These are phyloP conservation scores for Meiosimyza platycephala DNA, from an alignment of 2,888 invertebrate genomes.

Conservation along the genomic window DNA sequence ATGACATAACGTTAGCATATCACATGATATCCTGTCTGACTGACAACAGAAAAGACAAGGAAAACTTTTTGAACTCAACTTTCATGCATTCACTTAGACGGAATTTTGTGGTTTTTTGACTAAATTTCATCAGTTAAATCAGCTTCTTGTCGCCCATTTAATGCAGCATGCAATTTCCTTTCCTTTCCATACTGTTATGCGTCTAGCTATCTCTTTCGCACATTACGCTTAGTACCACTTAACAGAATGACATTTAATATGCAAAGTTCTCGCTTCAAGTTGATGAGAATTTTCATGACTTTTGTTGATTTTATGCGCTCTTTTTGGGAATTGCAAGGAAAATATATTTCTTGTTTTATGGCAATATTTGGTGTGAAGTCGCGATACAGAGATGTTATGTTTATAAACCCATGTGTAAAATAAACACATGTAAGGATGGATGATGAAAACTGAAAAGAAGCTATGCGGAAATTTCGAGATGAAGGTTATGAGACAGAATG, in stretches of 20 bases:
- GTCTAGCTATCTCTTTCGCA: constrained; percentile 6
- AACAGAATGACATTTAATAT: constrained; percentile 46
- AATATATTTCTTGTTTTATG: too few species aligned
- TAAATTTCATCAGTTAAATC: constrained; percentile 13
- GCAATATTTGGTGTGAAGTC: too few species aligned
- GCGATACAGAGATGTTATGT: too few species aligned
- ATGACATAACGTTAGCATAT: constrained; percentile 30
- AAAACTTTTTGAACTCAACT: constrained; percentile 15
- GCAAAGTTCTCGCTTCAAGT: constrained; percentile 43
- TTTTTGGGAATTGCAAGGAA: too few species aligned
- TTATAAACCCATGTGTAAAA: too few species aligned
- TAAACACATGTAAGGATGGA: too few species aligned
- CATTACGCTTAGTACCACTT: constrained; percentile 39
- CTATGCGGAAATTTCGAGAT: too few species aligned
- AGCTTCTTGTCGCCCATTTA: too few species aligned
- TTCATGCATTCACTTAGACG: constrained; percentile 22
- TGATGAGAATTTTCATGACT: constrained; percentile 35
- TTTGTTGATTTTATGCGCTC: constrained; percentile 33
- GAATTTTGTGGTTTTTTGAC: constrained; percentile 25
- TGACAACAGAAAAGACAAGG: not conserved
- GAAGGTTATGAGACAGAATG: too few species aligned
- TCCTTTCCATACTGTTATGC: not conserved
- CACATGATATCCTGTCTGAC: constrained; percentile 27
- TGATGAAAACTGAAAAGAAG: too few species aligned
- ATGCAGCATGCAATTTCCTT: not conserved